Base-by-base conservation (phyloP, 2,797 vertebrate species). In the Acropternis orthonyx region DNA sequence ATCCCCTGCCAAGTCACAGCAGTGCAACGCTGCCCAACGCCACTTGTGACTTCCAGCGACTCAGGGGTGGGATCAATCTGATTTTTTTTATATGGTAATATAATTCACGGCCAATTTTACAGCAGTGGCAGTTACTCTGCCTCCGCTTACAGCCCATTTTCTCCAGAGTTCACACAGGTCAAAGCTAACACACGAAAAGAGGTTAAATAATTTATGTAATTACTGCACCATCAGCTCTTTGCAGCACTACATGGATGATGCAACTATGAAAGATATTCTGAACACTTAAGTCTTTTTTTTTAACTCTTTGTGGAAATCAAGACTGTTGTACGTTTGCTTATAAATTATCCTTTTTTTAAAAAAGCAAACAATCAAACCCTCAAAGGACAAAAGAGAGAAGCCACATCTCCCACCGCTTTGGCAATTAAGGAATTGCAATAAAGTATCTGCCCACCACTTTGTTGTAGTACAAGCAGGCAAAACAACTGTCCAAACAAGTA, bases 161-260 rank as follows among this genome's bases (percentile, higher is more conserved):
- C 75, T 85, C n/a, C 85, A 79, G 59, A 87, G 82, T 41, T 83
- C 80, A 89, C 20, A 51, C 19, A 80, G 83, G 83, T 83, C 76
- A 88, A 61, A 81, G 76, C 66, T 72, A 92, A 67, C 61, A 13
- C 30, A 82, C 0, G 2, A 86, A 51, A 10, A 90, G 76, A 77
- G 77, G 65, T 93, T 93, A 85, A 91, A 92, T 88, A 83, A 96
- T 91, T 87, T 11, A 92, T 67, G 66, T 84, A 86, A 94, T 94
- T 81, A 89, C 77, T 66, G 80, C 74, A 85, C 68, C 74, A 95
- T 65, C 88, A 74, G 79, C 84, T 92, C 85, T 69, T 94, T 86
- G 58, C 65, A 85, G 66, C 46, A 66, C 66, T 30, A 78, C 34
- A 39, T 32, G 83, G 62, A 89, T 8, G 51, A 84, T 68, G 58